Conservation (phyloP, 2,113 vertebrate genomes). For the Platycercus adscitus region DNA sequence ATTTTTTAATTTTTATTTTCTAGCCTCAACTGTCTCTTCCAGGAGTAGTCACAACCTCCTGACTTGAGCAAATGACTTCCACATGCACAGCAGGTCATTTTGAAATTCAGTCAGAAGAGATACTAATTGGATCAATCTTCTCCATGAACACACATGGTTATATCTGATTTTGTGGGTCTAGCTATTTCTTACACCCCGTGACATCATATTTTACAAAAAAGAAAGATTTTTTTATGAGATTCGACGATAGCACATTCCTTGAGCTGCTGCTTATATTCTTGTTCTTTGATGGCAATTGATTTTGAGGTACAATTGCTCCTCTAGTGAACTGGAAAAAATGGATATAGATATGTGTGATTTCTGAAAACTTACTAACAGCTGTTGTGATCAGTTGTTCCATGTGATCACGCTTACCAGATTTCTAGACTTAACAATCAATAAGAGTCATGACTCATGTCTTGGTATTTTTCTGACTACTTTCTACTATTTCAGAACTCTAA, state of each 20-base stretch:
- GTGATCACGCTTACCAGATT: background rate
- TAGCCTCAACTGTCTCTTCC: background rate
- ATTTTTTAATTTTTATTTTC: background rate
- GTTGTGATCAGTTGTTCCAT: background rate
- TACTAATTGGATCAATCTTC: background rate
- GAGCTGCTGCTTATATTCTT: background rate
- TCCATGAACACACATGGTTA: accelerated
- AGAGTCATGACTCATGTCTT: background rate
- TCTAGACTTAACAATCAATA: background rate
- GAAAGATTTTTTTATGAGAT: background rate
- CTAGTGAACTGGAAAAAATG: background rate
- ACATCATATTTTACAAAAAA: background rate
- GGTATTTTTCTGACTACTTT: background rate
- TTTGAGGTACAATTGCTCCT: background rate
- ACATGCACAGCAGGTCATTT: background rate
- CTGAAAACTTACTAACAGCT: background rate
- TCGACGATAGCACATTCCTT: accelerated
- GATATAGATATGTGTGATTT: background rate
- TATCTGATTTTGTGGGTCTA: background rate
- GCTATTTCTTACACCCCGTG: background rate
- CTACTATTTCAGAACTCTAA: background rate
- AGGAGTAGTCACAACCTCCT: background rate
- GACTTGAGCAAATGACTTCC: background rate
- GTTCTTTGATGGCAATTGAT: background rate
- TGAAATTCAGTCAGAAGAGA: background rate